These are phyloP conservation scores for Pygmarrhopalites habei DNA, from an alignment of 1,140 invertebrate species.

Conservation along the genomic window DNA sequence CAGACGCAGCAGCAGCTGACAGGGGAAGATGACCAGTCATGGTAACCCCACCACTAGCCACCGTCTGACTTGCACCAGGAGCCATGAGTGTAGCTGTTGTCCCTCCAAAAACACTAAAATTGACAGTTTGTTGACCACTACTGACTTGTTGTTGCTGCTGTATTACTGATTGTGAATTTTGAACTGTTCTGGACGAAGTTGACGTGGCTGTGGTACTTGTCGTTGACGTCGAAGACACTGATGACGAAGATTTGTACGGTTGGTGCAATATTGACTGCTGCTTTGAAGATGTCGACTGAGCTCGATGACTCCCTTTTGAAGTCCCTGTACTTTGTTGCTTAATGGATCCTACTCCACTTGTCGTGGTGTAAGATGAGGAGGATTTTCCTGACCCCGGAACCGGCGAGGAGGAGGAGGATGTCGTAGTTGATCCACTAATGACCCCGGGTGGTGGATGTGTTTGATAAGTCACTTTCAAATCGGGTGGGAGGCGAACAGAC, in stretches of 20 bases:
- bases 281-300: background rate
- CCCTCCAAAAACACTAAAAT: constrained; percentile 5
- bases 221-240: constrained; percentile 5
- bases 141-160: background rate
- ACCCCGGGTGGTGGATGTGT: constrained; percentile 28
- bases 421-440: too few relatives aligned
- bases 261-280: constrained; percentile 31
- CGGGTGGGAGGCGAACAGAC: constrained; percentile 33
- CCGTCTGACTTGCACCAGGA: constrained; percentile 2
- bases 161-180: constrained; percentile 1
- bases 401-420: too few relatives aligned
- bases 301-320: constrained; percentile 6
- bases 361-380: background rate
- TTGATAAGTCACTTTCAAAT: constrained; percentile 39
- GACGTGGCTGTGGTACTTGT: constrained; percentile 4
- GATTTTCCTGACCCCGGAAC: too few relatives aligned
- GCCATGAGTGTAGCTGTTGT: constrained; percentile 8
- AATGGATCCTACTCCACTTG: background rate
- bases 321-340: background rate
- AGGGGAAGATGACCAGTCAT: constrained; percentile 13
- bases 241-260: constrained; percentile 33
- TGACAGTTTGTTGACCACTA: too few relatives aligned
- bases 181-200: background rate
- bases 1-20: constrained; percentile 6
- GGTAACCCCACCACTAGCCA: constrained; percentile 2